Percentiles rank a stretch among this genome's conserved stretches.
Conservation (phyloP, 2,113 vertebrate species). For the Notechis scutatus region DNA sequence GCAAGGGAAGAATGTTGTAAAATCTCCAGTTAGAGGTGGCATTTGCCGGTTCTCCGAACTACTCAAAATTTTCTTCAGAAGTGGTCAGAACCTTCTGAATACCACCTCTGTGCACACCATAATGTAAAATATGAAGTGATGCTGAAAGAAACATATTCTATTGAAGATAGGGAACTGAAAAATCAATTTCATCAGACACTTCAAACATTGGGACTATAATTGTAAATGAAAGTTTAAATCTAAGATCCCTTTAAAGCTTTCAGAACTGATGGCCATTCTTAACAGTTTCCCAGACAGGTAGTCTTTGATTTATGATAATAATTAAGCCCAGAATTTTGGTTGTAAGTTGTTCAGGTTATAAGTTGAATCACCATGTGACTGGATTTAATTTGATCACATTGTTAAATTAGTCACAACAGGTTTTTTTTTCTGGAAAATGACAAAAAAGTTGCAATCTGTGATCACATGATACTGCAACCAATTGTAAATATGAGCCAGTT, state of each 20-base stretch:
- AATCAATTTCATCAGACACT: background rate
- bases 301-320: background rate
- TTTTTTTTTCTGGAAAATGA: background rate
- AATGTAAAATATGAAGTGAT: background rate
- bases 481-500: background rate
- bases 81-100: too few relatives aligned
- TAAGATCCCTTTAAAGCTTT: background rate
- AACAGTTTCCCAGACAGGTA: background rate
- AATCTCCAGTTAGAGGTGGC: too few relatives aligned
- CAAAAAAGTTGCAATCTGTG: background rate
- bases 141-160: background rate
- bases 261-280: background rate
- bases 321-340: background rate
- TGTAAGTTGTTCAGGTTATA: background rate
- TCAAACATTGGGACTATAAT: background rate
- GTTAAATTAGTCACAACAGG: background rate
- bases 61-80: too few relatives aligned
- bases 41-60: too few relatives aligned
- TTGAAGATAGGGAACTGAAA: background rate
- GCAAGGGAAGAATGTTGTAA: too few relatives aligned
- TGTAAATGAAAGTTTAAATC: background rate
- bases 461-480: background rate
- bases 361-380: background rate
- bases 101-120: too few relatives aligned
- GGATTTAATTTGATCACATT: background rate